These are phyloP conservation scores for Porphyrio hochstetteri DNA, from an alignment of 2,113 vertebrate genomes.

Conservation along the genomic window DNA sequence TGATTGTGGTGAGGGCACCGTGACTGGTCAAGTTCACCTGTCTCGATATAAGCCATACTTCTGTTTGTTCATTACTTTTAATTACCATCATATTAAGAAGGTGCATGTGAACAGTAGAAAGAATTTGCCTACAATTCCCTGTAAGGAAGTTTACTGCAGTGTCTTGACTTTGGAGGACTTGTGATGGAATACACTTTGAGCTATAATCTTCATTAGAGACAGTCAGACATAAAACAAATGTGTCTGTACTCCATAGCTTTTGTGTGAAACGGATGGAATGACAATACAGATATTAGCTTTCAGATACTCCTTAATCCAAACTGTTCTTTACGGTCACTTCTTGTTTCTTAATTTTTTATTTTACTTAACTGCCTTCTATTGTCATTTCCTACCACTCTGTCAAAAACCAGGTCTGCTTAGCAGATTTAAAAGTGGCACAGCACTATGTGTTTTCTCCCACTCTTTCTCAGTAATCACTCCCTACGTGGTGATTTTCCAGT, in stretches of 20 bases:
- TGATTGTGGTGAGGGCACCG: fast-evolving
- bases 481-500: neutral
- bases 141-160: neutral
- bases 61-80: neutral
- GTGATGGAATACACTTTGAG: neutral
- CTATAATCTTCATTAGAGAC: slow-evolving; percentile 2
- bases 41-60: neutral
- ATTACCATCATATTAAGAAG: neutral
- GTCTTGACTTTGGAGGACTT: neutral
- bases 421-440: neutral
- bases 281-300: neutral
- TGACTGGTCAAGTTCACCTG: neutral
- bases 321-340: neutral
- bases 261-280: neutral
- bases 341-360: neutral
- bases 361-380: neutral
- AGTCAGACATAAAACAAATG: neutral
- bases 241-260: neutral
- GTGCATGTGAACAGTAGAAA: neutral
- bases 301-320: neutral
- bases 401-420: neutral
- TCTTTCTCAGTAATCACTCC: neutral
- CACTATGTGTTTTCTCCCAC: neutral
- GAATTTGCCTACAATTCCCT: neutral
- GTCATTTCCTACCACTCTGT: neutral